Evolutionary conservation across 2,797 vertebrate species (phyloP), one percentile per base, ranked within the genome.

Genomic region (Epinephelus coioides): DNA sequence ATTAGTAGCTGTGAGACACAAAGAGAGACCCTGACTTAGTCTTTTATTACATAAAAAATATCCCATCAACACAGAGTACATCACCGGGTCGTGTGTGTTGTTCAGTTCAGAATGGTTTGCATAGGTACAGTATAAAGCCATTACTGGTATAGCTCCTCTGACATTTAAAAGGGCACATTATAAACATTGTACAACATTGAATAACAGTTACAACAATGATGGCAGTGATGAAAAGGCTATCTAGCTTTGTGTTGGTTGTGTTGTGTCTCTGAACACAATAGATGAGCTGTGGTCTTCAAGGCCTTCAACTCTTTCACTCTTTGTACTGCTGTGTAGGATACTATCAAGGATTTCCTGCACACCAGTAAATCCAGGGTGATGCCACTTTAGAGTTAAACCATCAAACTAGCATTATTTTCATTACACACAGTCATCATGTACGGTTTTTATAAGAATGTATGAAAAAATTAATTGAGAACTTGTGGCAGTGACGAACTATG

Each of bases 11-110:
- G 19, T 60, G 9, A 65, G 62, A 69, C 49, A 79, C 62, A 70
- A 18, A 63, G 43, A 70, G 34, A 70, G 54, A 71, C 23, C 0
- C 17, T 51, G 43, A 75, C 9, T 69, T 43, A 59, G 7, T 56
- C 18, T 44, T 88, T 76, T 69, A 81, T 89, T 79, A 65, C 55
- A 81, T 68, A 38, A 72, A 61, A 63, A 53, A 15, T 0, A 67
- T 10, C 0, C 27, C 30, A 74, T 69, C 46, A 50, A 43, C 63
- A 69, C n/a, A 21, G 51, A 72, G 46, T 43, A 54, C 53, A 73
- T 40, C 9, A 21, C 17, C 56, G 77, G 68, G 43, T 46, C 54
- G 21, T 46, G 59, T 69, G 57, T 64, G 13, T n/a, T 73, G 25
- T 38, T 82, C 57, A 44, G 40, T 65, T 62, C 50, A 44, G 21